These are phyloP conservation scores for Hirtodrosophila alboralis DNA, from an alignment of 2,888 invertebrate species.

Conservation along the genomic window DNA sequence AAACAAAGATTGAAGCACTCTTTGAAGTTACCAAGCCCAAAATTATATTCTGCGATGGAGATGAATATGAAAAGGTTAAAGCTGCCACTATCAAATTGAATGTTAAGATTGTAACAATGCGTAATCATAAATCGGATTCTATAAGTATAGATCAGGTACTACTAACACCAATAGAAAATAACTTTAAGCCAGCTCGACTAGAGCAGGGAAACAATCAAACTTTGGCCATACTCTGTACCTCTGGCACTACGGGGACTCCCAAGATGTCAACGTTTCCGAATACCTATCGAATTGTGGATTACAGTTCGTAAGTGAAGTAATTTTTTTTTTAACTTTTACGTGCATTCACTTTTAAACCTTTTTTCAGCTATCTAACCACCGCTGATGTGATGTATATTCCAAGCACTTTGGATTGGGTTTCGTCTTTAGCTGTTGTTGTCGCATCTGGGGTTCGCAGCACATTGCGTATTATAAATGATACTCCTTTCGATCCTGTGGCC, in stretches of 20 bases:
- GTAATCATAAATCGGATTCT: slow-evolving; percentile 1
- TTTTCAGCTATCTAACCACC: too few species aligned
- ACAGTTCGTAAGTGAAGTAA: too few species aligned
- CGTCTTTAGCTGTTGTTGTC: too few species aligned
- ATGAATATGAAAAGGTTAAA: slow-evolving; percentile 6
- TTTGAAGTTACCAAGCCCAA: slow-evolving; percentile 43
- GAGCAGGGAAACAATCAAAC: slow-evolving; percentile 55
- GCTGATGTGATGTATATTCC: too few species aligned
- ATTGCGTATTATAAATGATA: slow-evolving; percentile 62
- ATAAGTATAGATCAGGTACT: slow-evolving; percentile 6
- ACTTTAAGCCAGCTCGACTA: slow-evolving; percentile 39
- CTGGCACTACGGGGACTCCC: slow-evolving; percentile 51
- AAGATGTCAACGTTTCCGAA: too few species aligned
- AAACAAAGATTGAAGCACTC: slow-evolving; percentile 23
- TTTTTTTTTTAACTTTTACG: too few species aligned
- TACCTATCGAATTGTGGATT: too few species aligned
- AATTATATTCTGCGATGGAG: slow-evolving; percentile 22
- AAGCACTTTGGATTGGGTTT: too few species aligned
- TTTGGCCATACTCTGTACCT: slow-evolving; percentile 66
- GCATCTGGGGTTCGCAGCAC: too few species aligned
- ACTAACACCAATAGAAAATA: neutral
- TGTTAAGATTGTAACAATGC: slow-evolving; percentile 9
- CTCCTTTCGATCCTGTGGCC: slow-evolving; percentile 51
- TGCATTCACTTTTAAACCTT: too few species aligned
- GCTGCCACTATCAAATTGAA: slow-evolving; percentile 1